Evolutionary conservation across 2,797 vertebrate species (phyloP), one percentile per base, ranked within the genome.

Genomic region (Poecilia wingei): DNA sequence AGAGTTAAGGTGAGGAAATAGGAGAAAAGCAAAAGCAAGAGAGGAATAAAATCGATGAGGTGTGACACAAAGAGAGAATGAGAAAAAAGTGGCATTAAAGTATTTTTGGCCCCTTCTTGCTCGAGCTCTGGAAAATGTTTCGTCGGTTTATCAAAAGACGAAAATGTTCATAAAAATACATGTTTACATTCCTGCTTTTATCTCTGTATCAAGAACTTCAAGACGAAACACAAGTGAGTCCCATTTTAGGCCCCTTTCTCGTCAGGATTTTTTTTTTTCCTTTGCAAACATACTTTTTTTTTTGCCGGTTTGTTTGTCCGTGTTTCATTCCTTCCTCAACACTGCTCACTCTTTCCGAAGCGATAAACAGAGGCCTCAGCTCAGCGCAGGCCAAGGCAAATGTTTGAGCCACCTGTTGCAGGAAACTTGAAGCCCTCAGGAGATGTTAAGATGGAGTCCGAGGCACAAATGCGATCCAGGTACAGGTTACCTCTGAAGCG

Each of bases 401-500:
- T 96, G 95, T 96, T 96, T 96, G 94, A 95, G 93, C 94, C 96
- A 96, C 96, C 96, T 96, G 95, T 94, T 95, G 94, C 90, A 94
- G 93, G 92, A 94, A 95, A 95, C 94, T 84, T 93, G 90, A 95
- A 93, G 93, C 94, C 91, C 95, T 94, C 94, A 81, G 89, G 95
- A 95, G 95, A 95, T 91, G 93, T 87, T 84, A 89, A 82, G 92
- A 88, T 88, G 87, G 90, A 92, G 89, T 84, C 74, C 76, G 76
- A 86, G 85, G 82, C 80, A 47, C 74, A 89, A 87, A 90, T 78
- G 78, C 4, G 79, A 89, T 94, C 93, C 93, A 93, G 93, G 88
- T 91, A 89, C 90, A 84, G 85, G 89, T 85, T 85, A 75, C 82
- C 83, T 78, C 90, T 88, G 77, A 91, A 88, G 82, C 80, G 77